Evolutionary conservation across 2,888 invertebrate genomes (phyloP).

Genomic region (Nemoura dubitans): DNA sequence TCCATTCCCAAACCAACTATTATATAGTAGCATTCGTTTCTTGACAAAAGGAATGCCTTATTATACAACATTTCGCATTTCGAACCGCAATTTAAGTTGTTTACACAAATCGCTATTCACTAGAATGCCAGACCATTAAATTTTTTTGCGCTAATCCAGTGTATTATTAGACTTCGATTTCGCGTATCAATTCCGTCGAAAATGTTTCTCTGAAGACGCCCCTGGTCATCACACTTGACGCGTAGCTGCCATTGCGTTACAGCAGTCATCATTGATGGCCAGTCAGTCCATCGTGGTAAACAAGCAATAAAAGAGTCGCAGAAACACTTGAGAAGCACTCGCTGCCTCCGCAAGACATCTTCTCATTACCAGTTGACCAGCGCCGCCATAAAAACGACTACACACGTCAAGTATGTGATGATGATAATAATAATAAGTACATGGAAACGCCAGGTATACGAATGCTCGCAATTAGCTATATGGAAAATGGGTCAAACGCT

Average conservation of each 20-base stretch:
- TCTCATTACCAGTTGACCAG: too few relatives aligned
- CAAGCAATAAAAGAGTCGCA: not conserved
- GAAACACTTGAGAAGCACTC: too few relatives aligned
- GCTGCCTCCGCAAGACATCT: too few relatives aligned
- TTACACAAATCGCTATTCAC: not conserved
- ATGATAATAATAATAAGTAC: not conserved
- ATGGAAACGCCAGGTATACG: not conserved
- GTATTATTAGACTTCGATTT: not conserved
- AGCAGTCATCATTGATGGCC: not conserved
- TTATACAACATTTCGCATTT: too few relatives aligned
- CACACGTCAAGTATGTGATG: not conserved
- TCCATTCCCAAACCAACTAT: too few relatives aligned
- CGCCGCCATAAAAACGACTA: too few relatives aligned
- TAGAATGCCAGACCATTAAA: not conserved
- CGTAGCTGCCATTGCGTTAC: not conserved
- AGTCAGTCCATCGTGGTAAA: too few relatives aligned
- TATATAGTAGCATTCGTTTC: too few relatives aligned
- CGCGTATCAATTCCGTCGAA: not conserved
- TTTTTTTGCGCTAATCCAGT: not conserved
- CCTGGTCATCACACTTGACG: not conserved
- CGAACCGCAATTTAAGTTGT: not conserved
- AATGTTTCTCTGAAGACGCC: not conserved
- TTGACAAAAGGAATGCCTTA: too few relatives aligned
- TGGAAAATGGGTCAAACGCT: not conserved
- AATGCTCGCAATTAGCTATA: not conserved